Evolutionary conservation across 2,113 vertebrate species (phyloP), one percentile per base, ranked within the genome.

Genomic region (Otolemur garnettii): DNA sequence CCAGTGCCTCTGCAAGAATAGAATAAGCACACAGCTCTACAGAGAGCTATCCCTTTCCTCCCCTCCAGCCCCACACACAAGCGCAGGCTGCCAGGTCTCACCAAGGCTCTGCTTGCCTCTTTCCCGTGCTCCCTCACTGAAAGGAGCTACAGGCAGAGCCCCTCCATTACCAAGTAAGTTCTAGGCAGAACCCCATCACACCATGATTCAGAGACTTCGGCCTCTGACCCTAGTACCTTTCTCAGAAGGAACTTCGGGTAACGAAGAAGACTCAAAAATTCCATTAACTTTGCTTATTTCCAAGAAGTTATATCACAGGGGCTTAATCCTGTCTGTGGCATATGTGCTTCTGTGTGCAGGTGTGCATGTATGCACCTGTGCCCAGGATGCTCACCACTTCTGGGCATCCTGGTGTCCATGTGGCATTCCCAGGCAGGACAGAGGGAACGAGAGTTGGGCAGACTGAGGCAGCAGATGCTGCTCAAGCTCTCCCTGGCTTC

Each of bases 381-480:
- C 45, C 8, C 45, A 7, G 45, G 45, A 50, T 50, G 45, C 45
- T 50, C 15, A 12, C 50, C 71, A 21, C 14, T 18, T 57, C 38
- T 68, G 74, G 69, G 62, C 91, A 53, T 75, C 55, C 14, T 26
- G 0, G 38, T 53, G 24, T 55, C 19, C 2, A 0, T 2, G 26
- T 62, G 71, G 8, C 1, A 7, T 91, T 26, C 82, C 93, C 94
- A 88, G 93, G 95, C 57, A 9, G 97, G 85, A 42, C 6, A 0
- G 66, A 66, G 17, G 85, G 75, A 94, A 72, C 91, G 68, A 90
- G 74, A 91, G 93, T 59, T 5, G 50, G 94, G 93, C 97, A 74
- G 91, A 95, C 88, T 95, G 87, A 28, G 82, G 96, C 93, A 95
- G 96, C 98, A 98, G 98, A 97, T 97, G 98, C 96, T 92, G 93